phyloP scores from a whole-genome alignment of 2,113 vertebrate genomes.

The Taurulus bubalis region DNA sequence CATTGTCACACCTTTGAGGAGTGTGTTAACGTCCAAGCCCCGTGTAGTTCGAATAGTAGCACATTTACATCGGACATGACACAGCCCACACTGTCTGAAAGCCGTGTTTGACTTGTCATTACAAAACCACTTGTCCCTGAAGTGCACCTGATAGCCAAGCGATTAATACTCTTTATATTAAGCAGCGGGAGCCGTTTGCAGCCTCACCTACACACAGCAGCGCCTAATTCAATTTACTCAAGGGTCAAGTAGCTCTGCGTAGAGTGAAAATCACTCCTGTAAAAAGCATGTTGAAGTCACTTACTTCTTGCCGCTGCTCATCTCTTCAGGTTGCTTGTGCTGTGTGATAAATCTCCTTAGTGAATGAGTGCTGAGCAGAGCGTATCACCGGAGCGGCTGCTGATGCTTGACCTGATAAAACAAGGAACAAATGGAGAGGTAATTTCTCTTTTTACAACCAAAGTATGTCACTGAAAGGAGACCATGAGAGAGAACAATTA shows the following conservation, averaged over 20 bases:
- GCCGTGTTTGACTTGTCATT: not conserved
- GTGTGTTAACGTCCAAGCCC: not conserved
- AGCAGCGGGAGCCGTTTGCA: not conserved
- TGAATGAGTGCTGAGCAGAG: constrained; percentile 45
- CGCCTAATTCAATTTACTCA: rapidly evolving
- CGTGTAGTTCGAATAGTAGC: not conserved
- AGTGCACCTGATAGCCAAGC: not conserved
- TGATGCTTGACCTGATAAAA: constrained; percentile 63
- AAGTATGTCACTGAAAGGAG: not conserved
- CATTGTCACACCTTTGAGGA: not conserved
- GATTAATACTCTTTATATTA: not conserved
- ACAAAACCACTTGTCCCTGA: not conserved
- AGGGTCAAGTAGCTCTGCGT: not conserved
- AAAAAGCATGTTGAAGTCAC: constrained; percentile 26
- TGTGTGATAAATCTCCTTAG: constrained; percentile 15
- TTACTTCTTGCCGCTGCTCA: constrained; percentile 80
- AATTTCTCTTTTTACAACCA: not conserved
- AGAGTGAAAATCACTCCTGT: not conserved
- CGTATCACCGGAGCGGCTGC: constrained; percentile 48
- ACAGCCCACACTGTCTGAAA: not conserved
- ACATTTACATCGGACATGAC: rapidly evolving
- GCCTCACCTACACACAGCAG: not conserved
- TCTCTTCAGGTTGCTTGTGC: constrained; percentile 60
- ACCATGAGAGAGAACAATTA: not conserved
- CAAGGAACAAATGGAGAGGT: constrained; percentile 23